phyloP scores from a whole-genome alignment of 2,113 vertebrate genomes.

The Periophthalmus modestus region DNA sequence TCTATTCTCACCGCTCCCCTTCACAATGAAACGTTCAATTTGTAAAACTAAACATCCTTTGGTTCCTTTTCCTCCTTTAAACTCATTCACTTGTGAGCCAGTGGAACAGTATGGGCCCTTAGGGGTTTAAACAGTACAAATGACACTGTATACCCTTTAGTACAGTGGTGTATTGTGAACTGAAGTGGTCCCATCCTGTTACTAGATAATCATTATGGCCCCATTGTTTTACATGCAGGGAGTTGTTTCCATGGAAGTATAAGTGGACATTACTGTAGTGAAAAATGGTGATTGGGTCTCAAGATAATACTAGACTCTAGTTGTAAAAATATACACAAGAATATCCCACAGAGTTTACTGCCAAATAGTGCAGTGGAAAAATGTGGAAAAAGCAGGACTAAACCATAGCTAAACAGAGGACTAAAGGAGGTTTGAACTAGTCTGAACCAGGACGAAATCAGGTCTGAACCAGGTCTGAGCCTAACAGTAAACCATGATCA shows the following conservation, averaged over 20 bases:
- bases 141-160: conserved; percentile 45
- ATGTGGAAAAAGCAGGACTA: background rate
- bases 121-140: conserved; percentile 22
- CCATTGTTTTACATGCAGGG: conserved; percentile 19
- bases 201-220: conserved; percentile 35
- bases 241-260: background rate
- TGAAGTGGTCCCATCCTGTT: conserved; percentile 39
- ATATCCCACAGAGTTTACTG: too few relatives aligned
- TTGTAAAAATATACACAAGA: too few relatives aligned
- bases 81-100: conserved; percentile 42
- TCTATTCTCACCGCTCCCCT: conserved; percentile 2
- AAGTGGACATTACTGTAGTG: background rate
- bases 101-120: conserved; percentile 35
- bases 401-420: background rate
- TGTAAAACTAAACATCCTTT: conserved; percentile 68
- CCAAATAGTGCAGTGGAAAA: too few relatives aligned
- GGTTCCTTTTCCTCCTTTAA: conserved; percentile 35
- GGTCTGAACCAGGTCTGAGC: too few relatives aligned
- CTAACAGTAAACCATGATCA: too few relatives aligned
- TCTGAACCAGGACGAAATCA: too few relatives aligned
- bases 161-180: conserved; percentile 51
- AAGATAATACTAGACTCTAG: background rate
- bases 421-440: too few relatives aligned
- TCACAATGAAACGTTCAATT: conserved; percentile 61
- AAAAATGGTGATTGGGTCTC: conserved; percentile 14